phyloP scores from a whole-genome alignment of 2,797 vertebrate species.

The Lemur catta region DNA sequence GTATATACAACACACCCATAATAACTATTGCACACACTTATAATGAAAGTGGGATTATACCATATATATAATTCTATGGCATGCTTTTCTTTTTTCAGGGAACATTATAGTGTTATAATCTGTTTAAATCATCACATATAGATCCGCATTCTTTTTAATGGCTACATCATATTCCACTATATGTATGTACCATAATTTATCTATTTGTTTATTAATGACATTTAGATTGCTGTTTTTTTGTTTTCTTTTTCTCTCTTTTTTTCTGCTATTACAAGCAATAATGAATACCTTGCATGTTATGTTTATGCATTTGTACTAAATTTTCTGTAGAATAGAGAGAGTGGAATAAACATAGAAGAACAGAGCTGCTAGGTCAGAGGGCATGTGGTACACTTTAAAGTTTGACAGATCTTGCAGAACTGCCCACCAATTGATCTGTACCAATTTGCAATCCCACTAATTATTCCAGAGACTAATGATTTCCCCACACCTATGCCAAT shows the following conservation, averaged over 20 bases:
- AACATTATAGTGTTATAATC: not conserved
- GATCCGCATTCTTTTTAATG: constrained; percentile 16
- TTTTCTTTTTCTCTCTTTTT: not conserved
- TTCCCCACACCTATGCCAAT: not conserved
- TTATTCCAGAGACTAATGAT: not conserved
- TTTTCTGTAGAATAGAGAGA: constrained; percentile 24
- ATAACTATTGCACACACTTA: constrained; percentile 9
- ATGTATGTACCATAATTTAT: not conserved
- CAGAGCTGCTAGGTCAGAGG: not conserved
- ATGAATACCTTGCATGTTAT: constrained; percentile 3
- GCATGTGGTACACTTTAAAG: not conserved
- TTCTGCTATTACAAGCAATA: constrained; percentile 41
- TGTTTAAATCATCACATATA: constrained; percentile 21
- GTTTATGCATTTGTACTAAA: not conserved
- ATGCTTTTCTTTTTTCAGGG: not conserved
- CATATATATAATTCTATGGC: not conserved
- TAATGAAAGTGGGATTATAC: not conserved
- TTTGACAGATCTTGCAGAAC: not conserved
- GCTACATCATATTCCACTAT: constrained; percentile 22
- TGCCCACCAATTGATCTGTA: constrained; percentile 11
- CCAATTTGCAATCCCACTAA: not conserved
- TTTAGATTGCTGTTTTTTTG: not conserved
- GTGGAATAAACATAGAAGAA: not conserved
- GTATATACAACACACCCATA: not conserved
- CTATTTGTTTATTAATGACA: not conserved